Conservation (phyloP, 2,113 vertebrate species). For the Syngnathus typhle region DNA sequence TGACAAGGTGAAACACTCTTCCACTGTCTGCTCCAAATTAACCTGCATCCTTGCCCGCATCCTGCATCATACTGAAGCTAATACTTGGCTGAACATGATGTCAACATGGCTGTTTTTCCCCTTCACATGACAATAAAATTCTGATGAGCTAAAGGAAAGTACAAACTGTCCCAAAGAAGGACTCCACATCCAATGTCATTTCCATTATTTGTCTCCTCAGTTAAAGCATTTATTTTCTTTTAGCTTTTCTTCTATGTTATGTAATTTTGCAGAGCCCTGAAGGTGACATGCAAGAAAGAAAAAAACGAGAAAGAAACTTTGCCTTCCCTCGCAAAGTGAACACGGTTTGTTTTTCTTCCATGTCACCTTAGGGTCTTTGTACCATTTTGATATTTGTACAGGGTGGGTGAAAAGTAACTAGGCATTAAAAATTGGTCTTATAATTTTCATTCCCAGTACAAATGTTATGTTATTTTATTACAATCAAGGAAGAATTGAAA, state of each 20-base stretch:
- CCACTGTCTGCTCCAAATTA: background rate
- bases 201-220: background rate
- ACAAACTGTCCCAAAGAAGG: background rate
- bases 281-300: too few relatives aligned
- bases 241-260: background rate
- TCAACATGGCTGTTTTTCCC: background rate
- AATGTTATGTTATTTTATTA: background rate
- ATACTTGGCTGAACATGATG: background rate
- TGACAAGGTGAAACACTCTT: slow-evolving; percentile 77
- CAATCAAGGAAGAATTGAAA: background rate
- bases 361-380: background rate
- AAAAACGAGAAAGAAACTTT: too few relatives aligned
- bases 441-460: background rate
- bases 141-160: background rate
- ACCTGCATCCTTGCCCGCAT: background rate
- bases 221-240: background rate
- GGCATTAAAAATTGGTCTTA: background rate
- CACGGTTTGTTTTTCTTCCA: too few relatives aligned
- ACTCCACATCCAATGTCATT: background rate
- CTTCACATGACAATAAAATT: background rate
- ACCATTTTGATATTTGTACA: background rate
- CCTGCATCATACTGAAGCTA: slow-evolving; percentile 10
- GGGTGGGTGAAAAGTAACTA: background rate
- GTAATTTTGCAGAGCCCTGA: background rate
- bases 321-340: too few relatives aligned